phyloP scores from a whole-genome alignment of 2,797 vertebrate species.

The Denticeps clupeoides region DNA sequence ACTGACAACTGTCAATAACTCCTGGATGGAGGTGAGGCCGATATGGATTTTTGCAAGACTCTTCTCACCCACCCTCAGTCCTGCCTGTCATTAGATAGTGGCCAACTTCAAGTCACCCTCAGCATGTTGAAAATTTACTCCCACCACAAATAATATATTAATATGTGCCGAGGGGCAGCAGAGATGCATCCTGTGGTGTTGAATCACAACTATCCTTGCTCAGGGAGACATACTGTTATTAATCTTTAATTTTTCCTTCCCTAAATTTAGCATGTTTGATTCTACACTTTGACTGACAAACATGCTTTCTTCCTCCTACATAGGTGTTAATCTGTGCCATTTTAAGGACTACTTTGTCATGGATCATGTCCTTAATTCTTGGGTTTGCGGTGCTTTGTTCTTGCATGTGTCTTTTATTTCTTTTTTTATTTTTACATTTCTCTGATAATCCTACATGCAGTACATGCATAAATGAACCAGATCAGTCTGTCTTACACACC shows the following conservation, averaged over 20 bases:
- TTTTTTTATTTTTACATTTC: too few species aligned
- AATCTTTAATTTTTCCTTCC: slow-evolving; percentile 7
- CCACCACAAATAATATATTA: slow-evolving; percentile 33
- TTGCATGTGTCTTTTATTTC: too few species aligned
- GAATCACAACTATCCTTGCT: slow-evolving; percentile 12
- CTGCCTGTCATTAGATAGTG: slow-evolving; percentile 56
- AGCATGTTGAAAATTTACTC: slow-evolving; percentile 40
- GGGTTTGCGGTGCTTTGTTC: too few species aligned
- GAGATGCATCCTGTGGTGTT: slow-evolving; percentile 5
- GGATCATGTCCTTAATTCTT: too few species aligned
- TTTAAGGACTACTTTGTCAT: too few species aligned
- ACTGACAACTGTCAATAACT: slow-evolving; percentile 68
- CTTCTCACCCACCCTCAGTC: slow-evolving; percentile 45
- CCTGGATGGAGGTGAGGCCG: slow-evolving; percentile 57
- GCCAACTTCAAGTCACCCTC: slow-evolving; percentile 56
- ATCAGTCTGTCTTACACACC: not conserved
- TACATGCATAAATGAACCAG: too few species aligned
- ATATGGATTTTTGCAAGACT: slow-evolving; percentile 62
- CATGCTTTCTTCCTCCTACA: too few species aligned
- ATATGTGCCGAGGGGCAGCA: slow-evolving; percentile 17
- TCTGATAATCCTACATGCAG: too few species aligned
- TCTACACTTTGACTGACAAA: too few species aligned
- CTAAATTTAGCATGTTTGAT: too few species aligned
- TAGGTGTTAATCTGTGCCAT: too few species aligned
- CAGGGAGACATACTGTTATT: slow-evolving; percentile 1